These are phyloP conservation scores for Drosophila nigromelanica DNA, from an alignment of 1,140 invertebrate genomes.

Conservation along the genomic window DNA sequence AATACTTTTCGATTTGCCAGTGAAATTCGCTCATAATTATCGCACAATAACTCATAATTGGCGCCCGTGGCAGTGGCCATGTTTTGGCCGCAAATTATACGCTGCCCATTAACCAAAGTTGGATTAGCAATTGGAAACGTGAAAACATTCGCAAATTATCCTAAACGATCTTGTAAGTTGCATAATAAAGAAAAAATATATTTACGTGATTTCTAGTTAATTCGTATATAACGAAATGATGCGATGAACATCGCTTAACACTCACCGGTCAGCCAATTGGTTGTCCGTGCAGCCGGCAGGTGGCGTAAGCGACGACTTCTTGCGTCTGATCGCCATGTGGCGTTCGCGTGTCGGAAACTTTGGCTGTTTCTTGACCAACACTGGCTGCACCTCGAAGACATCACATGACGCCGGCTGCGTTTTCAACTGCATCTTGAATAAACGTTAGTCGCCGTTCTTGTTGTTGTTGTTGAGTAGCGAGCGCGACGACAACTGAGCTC, in stretches of 20 bases:
- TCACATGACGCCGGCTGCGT: constrained; percentile 40
- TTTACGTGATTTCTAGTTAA: neutral
- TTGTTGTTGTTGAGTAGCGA: constrained; percentile 50
- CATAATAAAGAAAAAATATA: neutral
- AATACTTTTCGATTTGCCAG: constrained; percentile 55
- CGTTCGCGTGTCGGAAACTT: constrained; percentile 88
- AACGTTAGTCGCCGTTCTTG: neutral
- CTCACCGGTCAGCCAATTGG: constrained; percentile 45
- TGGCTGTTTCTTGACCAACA: constrained; percentile 86
- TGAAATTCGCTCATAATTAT: constrained; percentile 65
- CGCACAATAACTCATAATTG: constrained; percentile 69
- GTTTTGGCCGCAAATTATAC: constrained; percentile 11
- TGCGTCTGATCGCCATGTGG: constrained; percentile 87
- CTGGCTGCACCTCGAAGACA: constrained; percentile 84
- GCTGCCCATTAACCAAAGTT: constrained; percentile 16
- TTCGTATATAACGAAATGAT: neutral
- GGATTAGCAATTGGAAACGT: constrained; percentile 11
- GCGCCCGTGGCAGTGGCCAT: constrained; percentile 32
- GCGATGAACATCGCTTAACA: constrained; percentile 7
- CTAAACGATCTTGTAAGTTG: constrained; percentile 10
- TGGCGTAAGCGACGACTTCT: constrained; percentile 73
- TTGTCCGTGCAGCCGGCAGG: constrained; percentile 25
- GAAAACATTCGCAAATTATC: constrained; percentile 11
- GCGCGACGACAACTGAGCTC: constrained; percentile 21
- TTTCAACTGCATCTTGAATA: constrained; percentile 70